Conservation (phyloP, 2,888 invertebrate genomes). For the Idaea straminata region DNA sequence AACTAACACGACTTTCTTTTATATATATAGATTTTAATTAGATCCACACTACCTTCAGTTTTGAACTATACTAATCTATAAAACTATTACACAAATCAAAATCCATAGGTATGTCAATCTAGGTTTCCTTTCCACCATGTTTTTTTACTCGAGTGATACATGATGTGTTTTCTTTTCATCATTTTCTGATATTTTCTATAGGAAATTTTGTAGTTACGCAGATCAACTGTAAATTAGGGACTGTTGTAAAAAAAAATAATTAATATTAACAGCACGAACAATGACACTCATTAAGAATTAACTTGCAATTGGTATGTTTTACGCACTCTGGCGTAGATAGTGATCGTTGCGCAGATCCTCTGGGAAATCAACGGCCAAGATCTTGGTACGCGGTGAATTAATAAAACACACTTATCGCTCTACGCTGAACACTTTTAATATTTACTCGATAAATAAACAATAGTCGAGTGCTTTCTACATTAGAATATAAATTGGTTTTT, state of each 20-base stretch:
- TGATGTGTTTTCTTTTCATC: too few relatives aligned
- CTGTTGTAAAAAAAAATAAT: constrained; percentile 28
- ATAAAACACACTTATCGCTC: constrained; percentile 15
- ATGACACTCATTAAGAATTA: constrained; percentile 60
- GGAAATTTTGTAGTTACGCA: background rate
- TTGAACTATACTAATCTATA: too few relatives aligned
- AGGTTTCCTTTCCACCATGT: too few relatives aligned
- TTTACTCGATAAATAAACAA: background rate
- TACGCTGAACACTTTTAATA: constrained; percentile 26
- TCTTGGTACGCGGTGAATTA: constrained; percentile 22
- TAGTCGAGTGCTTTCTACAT: background rate
- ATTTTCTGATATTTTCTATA: background rate
- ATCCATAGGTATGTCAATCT: too few relatives aligned
- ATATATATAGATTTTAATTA: too few relatives aligned
- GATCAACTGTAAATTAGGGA: constrained; percentile 26
- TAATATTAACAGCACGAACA: constrained; percentile 32
- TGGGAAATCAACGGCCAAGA: constrained; percentile 55
- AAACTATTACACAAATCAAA: too few relatives aligned
- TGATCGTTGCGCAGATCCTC: constrained; percentile 29
- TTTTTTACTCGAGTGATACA: too few relatives aligned
- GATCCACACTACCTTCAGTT: too few relatives aligned
- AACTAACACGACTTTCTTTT: too few relatives aligned
- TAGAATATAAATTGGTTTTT: background rate
- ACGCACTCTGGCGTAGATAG: constrained; percentile 35
- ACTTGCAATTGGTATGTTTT: constrained; percentile 59